Evolutionary conservation across 2,113 vertebrate genomes (phyloP), one percentile per base, ranked within the genome.

Genomic region (Thamnophis sirtalis): DNA sequence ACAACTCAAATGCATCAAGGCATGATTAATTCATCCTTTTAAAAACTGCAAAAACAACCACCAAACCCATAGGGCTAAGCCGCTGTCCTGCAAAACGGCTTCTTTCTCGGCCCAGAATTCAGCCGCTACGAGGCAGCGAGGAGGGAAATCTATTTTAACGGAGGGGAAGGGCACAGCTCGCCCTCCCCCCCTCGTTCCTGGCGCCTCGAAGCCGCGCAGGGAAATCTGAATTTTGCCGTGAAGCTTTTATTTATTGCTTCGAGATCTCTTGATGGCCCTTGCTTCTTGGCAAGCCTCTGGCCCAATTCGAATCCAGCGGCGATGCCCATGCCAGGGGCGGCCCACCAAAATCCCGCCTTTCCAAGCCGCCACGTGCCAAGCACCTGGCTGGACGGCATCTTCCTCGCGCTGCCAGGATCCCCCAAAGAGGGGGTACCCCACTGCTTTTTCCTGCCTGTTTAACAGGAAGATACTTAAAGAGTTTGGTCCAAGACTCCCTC

Each of bases 191-290:
- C 60, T 15, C 2, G 5, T 5, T 68, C 63, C 63, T 1, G 28
- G 13, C 1, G 63, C 63, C 63, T 33, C n/a, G 5, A 73, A 68
- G 11, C 13, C 63, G 15, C 11, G 28, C 68, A 7, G 26, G 26
- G 26, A 63, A n/a, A 63, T n/a, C 60, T n/a, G 60, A 13, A 63
- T 63, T n/a, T 63, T 63, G 26, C 60, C 1, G 10, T 3, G 58
- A 26, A 60, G 5, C 55, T 56, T 56, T 22, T 6, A 22, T 22
- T 2, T 6, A 22, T 22, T 2, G 9, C 63, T 73, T 33, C 11
- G 4, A n/a, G 2, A n/a, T 60, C 58, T 63, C 13, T 15, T 0
- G 3, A 68, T 3, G 4, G 22, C 1, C 26, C 28, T 4, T 1
- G 63, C 17, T 33, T 33, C 15, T 38, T 17, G n/a, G 68, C 68